Percentiles rank a stretch among this genome's conserved stretches.
Evolutionary conservation across 2,113 vertebrate genomes (phyloP).

Genomic region (Synodontis membranacea): DNA sequence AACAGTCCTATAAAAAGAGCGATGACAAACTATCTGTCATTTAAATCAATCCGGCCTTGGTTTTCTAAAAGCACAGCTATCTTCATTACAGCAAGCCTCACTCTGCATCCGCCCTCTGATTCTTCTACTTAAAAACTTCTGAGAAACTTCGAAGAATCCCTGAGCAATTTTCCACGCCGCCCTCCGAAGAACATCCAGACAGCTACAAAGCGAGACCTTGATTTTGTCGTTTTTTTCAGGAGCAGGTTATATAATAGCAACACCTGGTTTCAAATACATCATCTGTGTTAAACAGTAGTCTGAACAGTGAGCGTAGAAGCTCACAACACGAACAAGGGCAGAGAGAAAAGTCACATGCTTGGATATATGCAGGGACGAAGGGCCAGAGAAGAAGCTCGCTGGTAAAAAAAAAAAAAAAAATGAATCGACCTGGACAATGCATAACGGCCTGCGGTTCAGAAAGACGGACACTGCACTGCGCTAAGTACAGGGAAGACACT

Average conservation of each 20-base stretch:
- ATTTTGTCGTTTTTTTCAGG: not conserved
- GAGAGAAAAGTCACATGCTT: slow-evolving; percentile 25
- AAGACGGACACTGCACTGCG: slow-evolving; percentile 31
- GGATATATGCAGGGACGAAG: slow-evolving; percentile 19
- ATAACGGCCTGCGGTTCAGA: slow-evolving; percentile 62
- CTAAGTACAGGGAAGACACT: slow-evolving; percentile 22
- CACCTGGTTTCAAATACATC: not conserved
- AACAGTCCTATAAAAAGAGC: slow-evolving; percentile 26
- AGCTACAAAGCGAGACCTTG: not conserved
- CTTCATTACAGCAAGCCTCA: not conserved
- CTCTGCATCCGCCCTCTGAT: not conserved
- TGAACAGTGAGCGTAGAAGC: not conserved
- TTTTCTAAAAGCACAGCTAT: slow-evolving; percentile 7
- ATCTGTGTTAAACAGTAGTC: not conserved
- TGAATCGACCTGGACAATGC: slow-evolving; percentile 69
- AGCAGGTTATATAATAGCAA: slow-evolving; percentile 1
- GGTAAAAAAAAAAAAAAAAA: no score
- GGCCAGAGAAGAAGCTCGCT: slow-evolving; percentile 50
- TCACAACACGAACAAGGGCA: not conserved
- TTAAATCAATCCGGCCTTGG: slow-evolving; percentile 15
- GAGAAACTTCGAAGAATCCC: not conserved
- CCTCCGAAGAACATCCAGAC: not conserved
- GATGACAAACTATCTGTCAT: slow-evolving; percentile 4
- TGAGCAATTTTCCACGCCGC: not conserved
- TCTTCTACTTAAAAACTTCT: not conserved